Base-by-base conservation (phyloP, 2,888 invertebrate species). In the Drosophila demipolita region DNA sequence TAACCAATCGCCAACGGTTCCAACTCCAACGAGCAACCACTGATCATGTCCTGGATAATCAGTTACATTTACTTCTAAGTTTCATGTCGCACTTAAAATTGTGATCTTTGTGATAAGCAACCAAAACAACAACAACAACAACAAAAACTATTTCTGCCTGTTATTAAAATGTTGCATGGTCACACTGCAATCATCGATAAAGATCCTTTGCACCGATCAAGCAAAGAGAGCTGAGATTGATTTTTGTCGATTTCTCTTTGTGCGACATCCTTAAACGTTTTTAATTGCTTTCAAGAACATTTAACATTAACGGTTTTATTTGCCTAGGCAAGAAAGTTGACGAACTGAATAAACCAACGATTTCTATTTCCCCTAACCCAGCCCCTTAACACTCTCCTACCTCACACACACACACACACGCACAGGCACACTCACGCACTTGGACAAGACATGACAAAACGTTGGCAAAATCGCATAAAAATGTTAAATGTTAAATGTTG, bases 401-500 rank as follows among this genome's bases (percentile, higher is more conserved):
- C 26, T 5, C 4, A 29, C 29, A 29, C 6, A 29, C 29, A 29
- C 29, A 29, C 29, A 9, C 29, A n/a, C 38, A 26, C 48, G 26
- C 48, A 48, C 23, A 48, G 15, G 26, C 48, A 26, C 48, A 23
- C 23, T 23, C 58, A 40, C 52, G 60, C 60, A 70, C 61, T 64
- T 50, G 55, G 42, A 48, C 54, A 65, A 69, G 40, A 57, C 63
- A 78, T 78, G 78, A 75, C 78, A 78, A 78, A 78, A 78, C 62
- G 78, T 78, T 78, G 50, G 54, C 58, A 63, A 75, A 68, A 78
- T 72, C 78, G 78, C 78, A 78, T 78, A 75, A 78, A 78, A 78
- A 78, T 78, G 68, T 78, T 78, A 76, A 78, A 78, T 78, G 73
- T 78, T 78, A 78, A 78, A 78, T 78, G 75, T 78, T 78, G 78